These are phyloP conservation scores for Acanthiza pusilla DNA, from an alignment of 2,797 vertebrate species.

Conservation along the genomic window DNA sequence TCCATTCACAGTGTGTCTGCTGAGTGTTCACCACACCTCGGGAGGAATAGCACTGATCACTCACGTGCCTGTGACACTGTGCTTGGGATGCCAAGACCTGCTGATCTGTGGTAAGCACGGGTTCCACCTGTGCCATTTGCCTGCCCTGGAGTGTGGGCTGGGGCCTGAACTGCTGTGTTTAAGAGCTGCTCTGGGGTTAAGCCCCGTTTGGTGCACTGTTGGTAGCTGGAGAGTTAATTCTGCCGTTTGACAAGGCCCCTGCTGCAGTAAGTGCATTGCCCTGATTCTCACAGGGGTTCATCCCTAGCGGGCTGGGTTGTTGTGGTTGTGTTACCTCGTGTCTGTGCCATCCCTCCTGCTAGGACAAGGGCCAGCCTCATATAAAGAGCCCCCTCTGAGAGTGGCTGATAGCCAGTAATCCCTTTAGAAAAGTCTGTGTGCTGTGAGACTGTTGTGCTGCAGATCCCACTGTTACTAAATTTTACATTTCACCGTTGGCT, in stretches of 20 bases:
- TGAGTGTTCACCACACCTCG: background rate
- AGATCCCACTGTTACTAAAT: constrained; percentile 4
- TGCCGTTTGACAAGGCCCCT: background rate
- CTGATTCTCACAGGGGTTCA: background rate
- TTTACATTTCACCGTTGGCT: constrained; percentile 19
- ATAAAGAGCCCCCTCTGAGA: background rate
- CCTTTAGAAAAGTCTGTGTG: background rate
- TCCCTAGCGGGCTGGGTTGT: background rate
- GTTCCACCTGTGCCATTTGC: background rate
- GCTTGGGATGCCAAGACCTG: background rate
- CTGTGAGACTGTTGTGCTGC: background rate
- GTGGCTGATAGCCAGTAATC: constrained; percentile 25
- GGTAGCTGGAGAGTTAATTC: background rate
- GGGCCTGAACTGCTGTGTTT: background rate
- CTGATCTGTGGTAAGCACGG: background rate
- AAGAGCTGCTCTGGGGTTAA: background rate
- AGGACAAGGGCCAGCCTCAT: background rate
- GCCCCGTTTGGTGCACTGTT: background rate
- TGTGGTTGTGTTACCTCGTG: background rate
- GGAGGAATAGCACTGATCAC: background rate
- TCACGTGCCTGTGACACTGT: background rate
- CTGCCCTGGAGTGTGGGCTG: background rate
- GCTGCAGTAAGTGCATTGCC: background rate
- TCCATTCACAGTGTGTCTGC: background rate
- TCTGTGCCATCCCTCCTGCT: background rate